A percentile compares a stretch with the other conserved stretches of the same genome.
Conservation (phyloP, 2,113 vertebrate genomes). For the Notarius quadriscutis region DNA sequence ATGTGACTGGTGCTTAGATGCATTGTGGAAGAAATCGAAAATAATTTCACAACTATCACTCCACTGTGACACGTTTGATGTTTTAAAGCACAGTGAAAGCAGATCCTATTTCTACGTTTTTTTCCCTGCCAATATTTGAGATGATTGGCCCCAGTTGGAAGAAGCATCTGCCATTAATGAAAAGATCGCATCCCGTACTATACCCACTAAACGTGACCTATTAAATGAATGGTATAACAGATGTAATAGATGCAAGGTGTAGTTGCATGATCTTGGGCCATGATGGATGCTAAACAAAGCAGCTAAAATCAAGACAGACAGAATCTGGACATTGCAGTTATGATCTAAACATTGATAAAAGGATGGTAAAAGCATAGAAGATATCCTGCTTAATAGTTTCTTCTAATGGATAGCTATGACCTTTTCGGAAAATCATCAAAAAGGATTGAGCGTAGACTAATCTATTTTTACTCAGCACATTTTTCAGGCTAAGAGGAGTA, state of each 20-base stretch:
- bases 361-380: conserved; percentile 66
- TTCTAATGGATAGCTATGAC: conserved; percentile 74
- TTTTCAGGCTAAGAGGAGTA: conserved; percentile 49
- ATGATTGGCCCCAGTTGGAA: conserved; percentile 61
- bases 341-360: conserved; percentile 41
- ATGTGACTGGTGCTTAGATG: conserved; percentile 10
- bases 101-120: conserved; percentile 30
- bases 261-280: background rate
- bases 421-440: conserved; percentile 59
- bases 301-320: conserved; percentile 44
- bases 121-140: conserved; percentile 47
- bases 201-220: conserved; percentile 12
- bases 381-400: conserved; percentile 67
- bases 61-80: conserved; percentile 35
- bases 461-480: conserved; percentile 48
- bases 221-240: conserved; percentile 17
- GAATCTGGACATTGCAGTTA: conserved; percentile 36
- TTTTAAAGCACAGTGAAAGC: conserved; percentile 22
- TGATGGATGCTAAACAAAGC: background rate
- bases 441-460: background rate
- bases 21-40: conserved; percentile 25
- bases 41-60: conserved; percentile 34
- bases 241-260: conserved; percentile 34
- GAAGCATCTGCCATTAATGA: conserved; percentile 61
- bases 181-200: background rate